Conservation (phyloP, 2,888 invertebrate genomes). For the Perizoma affinitatum region DNA sequence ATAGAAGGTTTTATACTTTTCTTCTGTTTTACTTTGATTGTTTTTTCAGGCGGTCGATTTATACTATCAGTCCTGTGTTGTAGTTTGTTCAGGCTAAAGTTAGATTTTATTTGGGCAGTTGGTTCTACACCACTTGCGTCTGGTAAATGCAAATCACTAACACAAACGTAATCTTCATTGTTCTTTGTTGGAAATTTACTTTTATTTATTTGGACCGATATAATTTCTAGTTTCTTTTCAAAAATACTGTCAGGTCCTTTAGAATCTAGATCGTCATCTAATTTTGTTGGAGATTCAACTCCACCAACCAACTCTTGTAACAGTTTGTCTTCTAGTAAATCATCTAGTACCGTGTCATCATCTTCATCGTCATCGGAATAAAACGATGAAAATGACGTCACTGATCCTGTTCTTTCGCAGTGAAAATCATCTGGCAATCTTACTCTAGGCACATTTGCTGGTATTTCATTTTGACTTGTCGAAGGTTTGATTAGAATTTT, state of each 20-base stretch:
- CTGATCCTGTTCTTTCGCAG: slow-evolving; percentile 59
- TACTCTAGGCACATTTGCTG: slow-evolving; percentile 77
- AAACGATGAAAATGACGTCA: slow-evolving; percentile 70
- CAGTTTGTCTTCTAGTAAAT: slow-evolving; percentile 70
- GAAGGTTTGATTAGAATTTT: slow-evolving; percentile 86
- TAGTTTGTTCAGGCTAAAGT: slow-evolving; percentile 72
- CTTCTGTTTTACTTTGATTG: slow-evolving; percentile 69
- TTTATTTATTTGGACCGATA: slow-evolving; percentile 72
- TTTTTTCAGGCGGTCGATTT: slow-evolving; percentile 70
- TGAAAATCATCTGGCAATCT: slow-evolving; percentile 77
- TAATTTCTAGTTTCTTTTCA: slow-evolving; percentile 74
- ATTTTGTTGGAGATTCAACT: slow-evolving; percentile 70
- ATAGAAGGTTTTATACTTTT: slow-evolving; percentile 62
- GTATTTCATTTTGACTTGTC: slow-evolving; percentile 64
- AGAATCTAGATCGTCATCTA: slow-evolving; percentile 66
- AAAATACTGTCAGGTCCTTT: slow-evolving; percentile 73
- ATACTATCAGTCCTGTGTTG: slow-evolving; percentile 76
- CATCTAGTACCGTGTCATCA: slow-evolving; percentile 60
- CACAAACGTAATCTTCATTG: slow-evolving; percentile 70
- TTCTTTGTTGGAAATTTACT: slow-evolving; percentile 55
- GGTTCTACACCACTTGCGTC: slow-evolving; percentile 62
- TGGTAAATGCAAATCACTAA: slow-evolving; percentile 70
- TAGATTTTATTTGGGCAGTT: slow-evolving; percentile 77
- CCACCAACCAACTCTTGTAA: slow-evolving; percentile 76
- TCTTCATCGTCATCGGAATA: slow-evolving; percentile 68